These are phyloP conservation scores for Geotrypetes seraphini DNA, from an alignment of 2,797 vertebrate genomes.

Conservation along the genomic window DNA sequence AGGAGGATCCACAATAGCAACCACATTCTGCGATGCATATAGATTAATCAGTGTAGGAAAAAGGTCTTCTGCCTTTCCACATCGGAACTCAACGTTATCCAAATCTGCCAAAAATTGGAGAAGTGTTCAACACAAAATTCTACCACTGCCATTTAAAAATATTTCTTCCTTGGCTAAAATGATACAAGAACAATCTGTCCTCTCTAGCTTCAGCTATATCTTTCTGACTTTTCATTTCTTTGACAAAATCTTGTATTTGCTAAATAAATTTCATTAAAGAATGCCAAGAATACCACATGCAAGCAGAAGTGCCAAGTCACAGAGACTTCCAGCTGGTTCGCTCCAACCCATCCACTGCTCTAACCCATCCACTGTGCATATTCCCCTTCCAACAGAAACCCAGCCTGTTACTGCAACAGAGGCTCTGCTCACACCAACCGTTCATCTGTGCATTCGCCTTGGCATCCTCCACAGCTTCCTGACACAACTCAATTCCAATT, in stretches of 20 bases:
- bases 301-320: too few relatives aligned
- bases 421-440: constrained; percentile 47
- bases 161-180: too few relatives aligned
- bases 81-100: constrained; percentile 80
- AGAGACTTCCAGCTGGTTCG: too few relatives aligned
- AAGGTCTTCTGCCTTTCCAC: constrained; percentile 87
- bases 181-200: too few relatives aligned
- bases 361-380: rapidly evolving
- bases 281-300: too few relatives aligned
- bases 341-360: too few relatives aligned
- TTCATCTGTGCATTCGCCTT: constrained; percentile 77
- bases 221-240: too few relatives aligned
- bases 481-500: constrained; percentile 86
- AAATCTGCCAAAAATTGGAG: constrained; percentile 74
- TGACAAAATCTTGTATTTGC: too few relatives aligned
- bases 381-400: background rate
- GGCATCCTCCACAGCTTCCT: constrained; percentile 89
- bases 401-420: rapidly evolving
- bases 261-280: too few relatives aligned
- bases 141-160: too few relatives aligned
- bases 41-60: constrained; percentile 75
- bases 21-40: constrained; percentile 60
- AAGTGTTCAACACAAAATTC: too few relatives aligned
- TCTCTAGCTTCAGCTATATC: too few relatives aligned
- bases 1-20: constrained; percentile 86